phyloP scores from a whole-genome alignment of 2,888 invertebrate genomes.

The Rhagonycha fulva region DNA sequence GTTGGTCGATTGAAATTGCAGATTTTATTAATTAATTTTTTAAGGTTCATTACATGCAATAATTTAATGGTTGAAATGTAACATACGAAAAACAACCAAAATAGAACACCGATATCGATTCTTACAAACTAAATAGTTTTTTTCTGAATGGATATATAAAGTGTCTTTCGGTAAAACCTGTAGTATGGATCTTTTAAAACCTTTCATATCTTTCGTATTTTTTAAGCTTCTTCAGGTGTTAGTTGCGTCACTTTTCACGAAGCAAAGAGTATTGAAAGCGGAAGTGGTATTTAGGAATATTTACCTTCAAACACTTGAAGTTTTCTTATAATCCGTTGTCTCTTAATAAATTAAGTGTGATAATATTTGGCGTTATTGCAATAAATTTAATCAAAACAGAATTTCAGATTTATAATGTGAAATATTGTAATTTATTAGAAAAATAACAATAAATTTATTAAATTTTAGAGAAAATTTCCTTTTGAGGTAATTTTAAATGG shows the following conservation, averaged over 20 bases:
- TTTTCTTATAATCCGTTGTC: neutral
- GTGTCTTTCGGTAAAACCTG: neutral
- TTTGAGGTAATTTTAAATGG: constrained; percentile 6
- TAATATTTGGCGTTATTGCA: neutral
- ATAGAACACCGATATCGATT: neutral
- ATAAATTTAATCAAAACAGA: neutral
- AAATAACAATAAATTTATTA: neutral
- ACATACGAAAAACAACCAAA: neutral
- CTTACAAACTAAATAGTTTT: neutral
- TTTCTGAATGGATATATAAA: neutral
- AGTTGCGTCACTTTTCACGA: neutral
- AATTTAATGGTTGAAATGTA: neutral
- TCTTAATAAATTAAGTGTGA: too few species aligned
- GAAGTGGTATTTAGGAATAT: neutral
- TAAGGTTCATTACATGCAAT: neutral
- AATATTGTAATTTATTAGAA: neutral
- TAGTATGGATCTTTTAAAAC: neutral
- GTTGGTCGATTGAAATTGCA: neutral
- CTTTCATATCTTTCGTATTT: neutral
- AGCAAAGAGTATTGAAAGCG: neutral
- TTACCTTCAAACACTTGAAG: neutral
- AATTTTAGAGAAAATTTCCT: neutral
- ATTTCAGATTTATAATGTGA: neutral
- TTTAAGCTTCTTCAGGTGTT: neutral
- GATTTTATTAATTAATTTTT: neutral